A percentile compares a stretch with the other conserved stretches of the same genome.
Evolutionary conservation across 2,113 vertebrate species (phyloP).

Genomic region (Ardeotis arabs): DNA sequence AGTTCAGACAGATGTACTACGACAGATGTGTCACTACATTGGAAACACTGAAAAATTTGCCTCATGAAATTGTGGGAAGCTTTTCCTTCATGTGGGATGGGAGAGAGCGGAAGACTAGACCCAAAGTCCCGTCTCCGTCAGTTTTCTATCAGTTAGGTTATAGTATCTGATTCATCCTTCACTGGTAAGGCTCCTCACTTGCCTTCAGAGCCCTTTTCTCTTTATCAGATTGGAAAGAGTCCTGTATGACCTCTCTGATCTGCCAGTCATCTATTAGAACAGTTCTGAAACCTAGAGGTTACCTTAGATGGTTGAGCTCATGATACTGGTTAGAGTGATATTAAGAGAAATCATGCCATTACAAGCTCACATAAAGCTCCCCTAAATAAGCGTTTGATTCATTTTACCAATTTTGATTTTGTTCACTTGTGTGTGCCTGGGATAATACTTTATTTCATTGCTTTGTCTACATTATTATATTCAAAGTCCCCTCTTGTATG

Average conservation of each 20-base stretch:
- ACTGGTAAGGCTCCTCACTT: background rate
- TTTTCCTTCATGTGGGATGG: constrained; percentile 1
- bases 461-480: background rate
- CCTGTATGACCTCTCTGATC: constrained; percentile 11
- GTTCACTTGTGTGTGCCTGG: background rate
- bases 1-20: background rate
- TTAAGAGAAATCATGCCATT: background rate
- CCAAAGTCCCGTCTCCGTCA: background rate
- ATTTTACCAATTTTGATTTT: background rate
- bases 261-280: background rate
- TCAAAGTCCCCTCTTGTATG: background rate
- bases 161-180: background rate
- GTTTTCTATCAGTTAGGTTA: background rate
- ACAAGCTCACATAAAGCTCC: background rate
- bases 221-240: constrained; percentile 1
- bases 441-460: background rate
- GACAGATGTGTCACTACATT: background rate
- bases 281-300: background rate
- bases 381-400: background rate
- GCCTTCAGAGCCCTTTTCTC: constrained; percentile 4
- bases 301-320: background rate
- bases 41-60: background rate
- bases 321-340: background rate
- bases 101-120: background rate
- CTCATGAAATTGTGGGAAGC: background rate